Evolutionary conservation across 2,888 invertebrate genomes (phyloP).

Genomic region (Syritta pipiens): DNA sequence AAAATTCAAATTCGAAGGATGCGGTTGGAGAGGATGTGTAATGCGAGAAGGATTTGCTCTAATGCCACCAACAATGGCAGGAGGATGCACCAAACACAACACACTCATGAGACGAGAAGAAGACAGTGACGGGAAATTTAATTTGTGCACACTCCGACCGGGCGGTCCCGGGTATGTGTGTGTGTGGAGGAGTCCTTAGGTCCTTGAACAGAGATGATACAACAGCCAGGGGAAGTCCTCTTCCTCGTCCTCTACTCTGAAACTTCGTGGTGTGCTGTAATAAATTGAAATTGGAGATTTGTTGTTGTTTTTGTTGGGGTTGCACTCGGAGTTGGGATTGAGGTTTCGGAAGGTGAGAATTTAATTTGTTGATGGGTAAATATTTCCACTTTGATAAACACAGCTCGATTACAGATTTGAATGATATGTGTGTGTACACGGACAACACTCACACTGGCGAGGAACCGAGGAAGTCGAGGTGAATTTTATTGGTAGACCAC

Average conservation of each 20-base stretch:
- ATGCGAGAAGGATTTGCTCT: constrained; percentile 24
- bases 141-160: constrained; percentile 17
- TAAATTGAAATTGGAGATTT: constrained; percentile 27
- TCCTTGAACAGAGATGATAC: neutral
- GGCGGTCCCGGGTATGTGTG: neutral
- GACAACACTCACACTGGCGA: too few relatives aligned
- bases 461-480: too few relatives aligned
- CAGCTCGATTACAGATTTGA: constrained; percentile 11
- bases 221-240: neutral
- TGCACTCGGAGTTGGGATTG: neutral
- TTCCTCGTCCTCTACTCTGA: neutral
- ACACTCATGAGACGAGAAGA: neutral
- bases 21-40: neutral
- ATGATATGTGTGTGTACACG: constrained; percentile 1
- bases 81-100: constrained; percentile 1
- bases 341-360: constrained; percentile 16
- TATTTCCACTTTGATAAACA: constrained; percentile 12
- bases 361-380: constrained; percentile 33
- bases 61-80: constrained; percentile 3
- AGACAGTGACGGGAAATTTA: constrained; percentile 14
- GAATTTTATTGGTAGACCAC: too few relatives aligned
- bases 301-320: constrained; percentile 9
- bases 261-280: constrained; percentile 10
- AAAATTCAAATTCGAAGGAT: constrained; percentile 15
- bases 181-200: neutral